A percentile compares a stretch with the other conserved stretches of the same genome.
These are phyloP conservation scores for Aurelia aurita DNA, from an alignment of 30 jellyfish, hydroid and myxozoan genomes.

Conservation along the genomic window DNA sequence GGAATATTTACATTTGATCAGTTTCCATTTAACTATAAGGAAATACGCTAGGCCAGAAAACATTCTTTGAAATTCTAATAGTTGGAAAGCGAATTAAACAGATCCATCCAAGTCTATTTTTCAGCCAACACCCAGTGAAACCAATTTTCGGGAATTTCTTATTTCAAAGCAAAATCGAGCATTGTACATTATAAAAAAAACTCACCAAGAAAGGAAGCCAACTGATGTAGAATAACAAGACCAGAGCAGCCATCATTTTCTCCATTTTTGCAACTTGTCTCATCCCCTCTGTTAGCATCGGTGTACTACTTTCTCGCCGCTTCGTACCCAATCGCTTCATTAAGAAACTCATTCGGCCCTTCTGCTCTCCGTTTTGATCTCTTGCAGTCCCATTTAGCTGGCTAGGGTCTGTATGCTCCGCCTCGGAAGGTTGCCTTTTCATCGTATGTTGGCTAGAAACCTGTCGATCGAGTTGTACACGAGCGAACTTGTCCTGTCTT, in stretches of 20 bases:
- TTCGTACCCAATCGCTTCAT: conserved; percentile 35
- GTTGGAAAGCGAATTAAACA: too few species aligned
- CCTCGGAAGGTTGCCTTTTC: conserved; percentile 1
- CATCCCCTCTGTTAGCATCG: conserved; percentile 62
- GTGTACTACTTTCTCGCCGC: conserved; percentile 5
- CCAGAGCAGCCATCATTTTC: conserved; percentile 79
- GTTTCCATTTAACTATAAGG: too few species aligned
- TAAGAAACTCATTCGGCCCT: conserved; percentile 2
- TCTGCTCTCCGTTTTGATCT: background rate
- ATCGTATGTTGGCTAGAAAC: background rate
- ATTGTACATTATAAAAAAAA: background rate
- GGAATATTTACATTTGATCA: too few species aligned
- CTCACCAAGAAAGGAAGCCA: conserved; percentile 87
- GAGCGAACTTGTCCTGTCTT: conserved; percentile 54
- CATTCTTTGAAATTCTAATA: too few species aligned
- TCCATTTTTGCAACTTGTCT: conserved; percentile 78
- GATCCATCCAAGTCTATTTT: too few species aligned
- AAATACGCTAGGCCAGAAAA: too few species aligned
- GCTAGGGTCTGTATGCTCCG: background rate
- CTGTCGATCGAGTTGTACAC: conserved; percentile 23
- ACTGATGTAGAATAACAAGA: conserved; percentile 55
- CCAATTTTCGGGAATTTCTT: too few species aligned
- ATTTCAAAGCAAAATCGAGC: background rate
- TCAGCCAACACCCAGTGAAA: too few species aligned
- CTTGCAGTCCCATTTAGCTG: background rate